Evolutionary conservation across 2,797 vertebrate genomes (phyloP).

Genomic region (Alosa sapidissima): DNA sequence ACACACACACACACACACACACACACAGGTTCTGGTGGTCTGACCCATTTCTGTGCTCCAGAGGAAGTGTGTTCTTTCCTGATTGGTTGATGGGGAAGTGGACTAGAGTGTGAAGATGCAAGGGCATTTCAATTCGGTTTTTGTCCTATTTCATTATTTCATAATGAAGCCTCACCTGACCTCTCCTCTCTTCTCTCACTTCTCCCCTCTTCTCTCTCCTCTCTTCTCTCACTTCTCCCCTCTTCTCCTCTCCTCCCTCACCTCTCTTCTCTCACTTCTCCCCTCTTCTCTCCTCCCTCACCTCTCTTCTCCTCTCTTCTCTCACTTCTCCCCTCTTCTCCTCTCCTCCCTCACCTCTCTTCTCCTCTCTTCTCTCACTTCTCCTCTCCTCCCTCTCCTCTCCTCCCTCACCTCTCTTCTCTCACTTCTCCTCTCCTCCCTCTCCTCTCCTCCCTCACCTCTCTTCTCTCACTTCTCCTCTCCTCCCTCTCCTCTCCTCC

Average conservation of each 20-base stretch:
- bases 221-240: background rate
- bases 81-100: too few relatives aligned
- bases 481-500: too few relatives aligned
- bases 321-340: background rate
- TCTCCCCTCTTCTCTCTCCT: too few relatives aligned
- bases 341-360: background rate
- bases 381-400: too few relatives aligned
- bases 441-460: background rate
- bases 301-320: background rate
- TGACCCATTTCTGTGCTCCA: too few relatives aligned
- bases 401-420: background rate
- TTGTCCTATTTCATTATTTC: background rate
- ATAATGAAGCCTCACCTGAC: background rate
- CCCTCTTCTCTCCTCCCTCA: background rate
- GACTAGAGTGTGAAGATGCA: too few relatives aligned
- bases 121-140: too few relatives aligned
- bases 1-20: too few relatives aligned
- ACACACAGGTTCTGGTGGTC: too few relatives aligned
- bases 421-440: background rate
- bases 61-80: too few relatives aligned
- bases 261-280: background rate
- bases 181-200: background rate
- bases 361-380: background rate
- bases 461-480: background rate
- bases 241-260: background rate